Conservation (phyloP, 2,113 vertebrate species). For the Cynoglossus semilaevis region DNA sequence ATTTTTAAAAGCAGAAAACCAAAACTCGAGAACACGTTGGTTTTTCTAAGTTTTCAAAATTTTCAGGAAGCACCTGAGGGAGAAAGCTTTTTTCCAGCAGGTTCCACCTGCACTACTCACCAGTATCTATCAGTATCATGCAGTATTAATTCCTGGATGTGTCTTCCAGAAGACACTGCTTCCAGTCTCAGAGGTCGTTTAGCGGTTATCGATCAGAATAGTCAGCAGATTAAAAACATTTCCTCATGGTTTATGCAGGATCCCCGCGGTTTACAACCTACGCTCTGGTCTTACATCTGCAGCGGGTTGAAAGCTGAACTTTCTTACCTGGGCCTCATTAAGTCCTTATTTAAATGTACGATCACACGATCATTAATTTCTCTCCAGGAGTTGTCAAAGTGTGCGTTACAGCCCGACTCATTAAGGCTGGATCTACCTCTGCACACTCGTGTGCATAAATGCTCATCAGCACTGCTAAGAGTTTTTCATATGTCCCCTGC, state of each 20-base stretch:
- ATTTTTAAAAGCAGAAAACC: no score
- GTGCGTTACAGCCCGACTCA: conserved; percentile 39
- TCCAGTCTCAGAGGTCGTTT: conserved; percentile 20
- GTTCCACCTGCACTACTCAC: no score
- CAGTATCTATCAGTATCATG: no score
- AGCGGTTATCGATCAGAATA: conserved; percentile 37
- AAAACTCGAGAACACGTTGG: no score
- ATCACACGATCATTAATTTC: conserved; percentile 59
- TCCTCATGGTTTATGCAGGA: conserved; percentile 11
- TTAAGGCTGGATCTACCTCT: conserved; percentile 38
- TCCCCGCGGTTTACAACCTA: conserved; percentile 3
- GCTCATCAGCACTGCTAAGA: conserved; percentile 41
- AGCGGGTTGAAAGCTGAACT: conserved; percentile 14
- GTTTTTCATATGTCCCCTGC: conserved; percentile 25
- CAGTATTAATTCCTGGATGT: neutral
- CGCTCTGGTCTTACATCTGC: conserved; percentile 13
- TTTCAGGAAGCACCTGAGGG: no score
- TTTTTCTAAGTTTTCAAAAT: no score
- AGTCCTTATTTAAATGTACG: conserved; percentile 54
- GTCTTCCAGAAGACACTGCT: neutral
- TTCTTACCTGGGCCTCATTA: conserved; percentile 59
- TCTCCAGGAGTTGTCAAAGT: conserved; percentile 53
- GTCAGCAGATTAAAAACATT: conserved; percentile 16
- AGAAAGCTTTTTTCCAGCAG: no score
- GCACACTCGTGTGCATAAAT: conserved; percentile 23